phyloP scores from a whole-genome alignment of 1,140 invertebrate genomes.

The Hirudo medicinalis region DNA sequence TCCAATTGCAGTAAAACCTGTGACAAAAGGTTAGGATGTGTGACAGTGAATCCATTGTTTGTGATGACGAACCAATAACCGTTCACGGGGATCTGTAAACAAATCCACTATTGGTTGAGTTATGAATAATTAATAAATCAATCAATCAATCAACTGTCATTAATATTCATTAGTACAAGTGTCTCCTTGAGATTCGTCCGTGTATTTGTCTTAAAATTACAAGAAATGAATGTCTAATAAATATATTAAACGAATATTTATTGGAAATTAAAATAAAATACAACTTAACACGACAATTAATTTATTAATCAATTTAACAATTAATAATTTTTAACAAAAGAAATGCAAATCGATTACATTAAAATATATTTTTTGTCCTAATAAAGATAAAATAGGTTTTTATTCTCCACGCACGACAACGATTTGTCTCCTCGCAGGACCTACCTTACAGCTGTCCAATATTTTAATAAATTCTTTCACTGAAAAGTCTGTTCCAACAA shows the following conservation, averaged over 20 bases:
- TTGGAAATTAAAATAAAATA: too few relatives aligned
- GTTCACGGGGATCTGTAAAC: constrained; percentile 71
- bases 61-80: constrained; percentile 90
- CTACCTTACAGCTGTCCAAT: not conserved
- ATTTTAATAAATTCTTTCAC: not conserved
- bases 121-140: not conserved
- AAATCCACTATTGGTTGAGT: not conserved
- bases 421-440: not conserved
- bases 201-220: too few relatives aligned
- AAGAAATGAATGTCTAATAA: too few relatives aligned
- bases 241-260: too few relatives aligned
- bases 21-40: constrained; percentile 89
- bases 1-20: constrained; percentile 45
- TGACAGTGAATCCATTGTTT: constrained; percentile 90
- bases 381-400: too few relatives aligned
- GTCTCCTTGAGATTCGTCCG: too few relatives aligned
- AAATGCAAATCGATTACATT: too few relatives aligned
- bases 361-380: too few relatives aligned
- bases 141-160: not conserved
- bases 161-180: not conserved
- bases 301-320: too few relatives aligned
- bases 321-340: too few relatives aligned
- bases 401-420: not conserved
- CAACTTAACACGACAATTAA: too few relatives aligned
- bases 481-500: not conserved